Conservation (phyloP, 2,797 vertebrate genomes). For the Clarias laeviceps region DNA sequence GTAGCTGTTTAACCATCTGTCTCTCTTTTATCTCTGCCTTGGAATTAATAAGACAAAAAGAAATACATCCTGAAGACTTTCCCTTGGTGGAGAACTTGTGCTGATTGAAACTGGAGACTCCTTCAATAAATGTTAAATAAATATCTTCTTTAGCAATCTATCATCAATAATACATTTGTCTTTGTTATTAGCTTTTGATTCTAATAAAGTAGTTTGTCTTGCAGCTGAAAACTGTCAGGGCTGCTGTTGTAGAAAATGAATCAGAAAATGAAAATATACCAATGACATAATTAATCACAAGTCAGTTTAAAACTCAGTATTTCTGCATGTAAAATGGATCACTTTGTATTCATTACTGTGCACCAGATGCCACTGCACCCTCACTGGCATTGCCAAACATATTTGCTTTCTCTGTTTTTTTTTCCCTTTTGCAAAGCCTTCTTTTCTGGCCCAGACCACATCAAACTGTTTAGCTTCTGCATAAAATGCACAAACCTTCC, state of each 20-base stretch:
- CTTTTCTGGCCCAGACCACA: constrained; percentile 17
- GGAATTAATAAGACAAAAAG: not conserved
- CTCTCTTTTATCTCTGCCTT: not conserved
- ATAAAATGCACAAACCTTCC: not conserved
- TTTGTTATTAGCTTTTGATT: not conserved
- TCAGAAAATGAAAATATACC: not conserved
- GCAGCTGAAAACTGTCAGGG: not conserved
- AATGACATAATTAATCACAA: not conserved
- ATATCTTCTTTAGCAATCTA: not conserved
- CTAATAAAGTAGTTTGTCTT: no score
- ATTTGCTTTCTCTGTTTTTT: not conserved
- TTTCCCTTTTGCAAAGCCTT: not conserved
- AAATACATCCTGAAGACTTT: not conserved
- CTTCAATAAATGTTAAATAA: not conserved
- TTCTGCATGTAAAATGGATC: not conserved
- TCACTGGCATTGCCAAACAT: not conserved
- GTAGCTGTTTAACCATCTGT: not conserved
- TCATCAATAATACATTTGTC: not conserved
- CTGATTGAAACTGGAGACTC: not conserved
- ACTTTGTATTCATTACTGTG: not conserved
- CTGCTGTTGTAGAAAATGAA: not conserved
- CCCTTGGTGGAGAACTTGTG: not conserved
- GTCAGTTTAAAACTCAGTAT: not conserved
- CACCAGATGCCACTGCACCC: not conserved
- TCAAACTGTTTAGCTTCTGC: constrained; percentile 16